These are phyloP conservation scores for Natrix natrix DNA, from an alignment of 2,797 vertebrate genomes.

Conservation along the genomic window DNA sequence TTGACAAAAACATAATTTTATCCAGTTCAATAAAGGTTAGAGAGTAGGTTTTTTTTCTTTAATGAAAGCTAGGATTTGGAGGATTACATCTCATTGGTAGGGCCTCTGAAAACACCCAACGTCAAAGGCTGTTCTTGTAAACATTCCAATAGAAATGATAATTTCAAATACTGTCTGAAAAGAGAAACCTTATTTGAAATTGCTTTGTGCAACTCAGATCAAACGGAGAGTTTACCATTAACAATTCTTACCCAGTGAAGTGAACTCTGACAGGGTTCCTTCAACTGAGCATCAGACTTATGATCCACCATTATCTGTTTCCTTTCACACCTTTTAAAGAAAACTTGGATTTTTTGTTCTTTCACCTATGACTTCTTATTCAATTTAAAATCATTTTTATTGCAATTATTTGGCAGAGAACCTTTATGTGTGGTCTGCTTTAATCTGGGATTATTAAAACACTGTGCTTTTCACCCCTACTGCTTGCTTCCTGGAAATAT, in stretches of 20 bases:
- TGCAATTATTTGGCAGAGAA: slow-evolving; percentile 63
- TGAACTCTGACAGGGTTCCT: neutral
- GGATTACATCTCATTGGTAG: neutral
- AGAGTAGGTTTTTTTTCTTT: neutral
- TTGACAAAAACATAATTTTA: neutral
- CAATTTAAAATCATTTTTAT: slow-evolving; percentile 68
- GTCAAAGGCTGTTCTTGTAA: neutral
- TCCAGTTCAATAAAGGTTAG: neutral
- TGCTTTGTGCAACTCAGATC: neutral
- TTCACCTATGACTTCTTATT: slow-evolving; percentile 54
- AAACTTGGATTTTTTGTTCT: slow-evolving; percentile 60
- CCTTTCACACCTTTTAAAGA: slow-evolving; percentile 35
- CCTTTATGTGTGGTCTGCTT: slow-evolving; percentile 61
- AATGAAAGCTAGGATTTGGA: neutral
- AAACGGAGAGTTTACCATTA: neutral
- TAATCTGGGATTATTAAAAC: slow-evolving; percentile 61
- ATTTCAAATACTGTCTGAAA: neutral
- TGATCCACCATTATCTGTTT: slow-evolving; percentile 30
- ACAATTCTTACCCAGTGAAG: slow-evolving; percentile 18
- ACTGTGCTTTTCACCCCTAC: slow-evolving; percentile 55
- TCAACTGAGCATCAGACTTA: slow-evolving; percentile 28
- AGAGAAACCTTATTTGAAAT: neutral
- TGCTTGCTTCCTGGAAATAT: slow-evolving; percentile 54
- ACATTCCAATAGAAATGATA: neutral
- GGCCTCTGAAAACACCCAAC: neutral